Conservation (phyloP, 2,797 vertebrate species). For the Buceros bicornis region DNA sequence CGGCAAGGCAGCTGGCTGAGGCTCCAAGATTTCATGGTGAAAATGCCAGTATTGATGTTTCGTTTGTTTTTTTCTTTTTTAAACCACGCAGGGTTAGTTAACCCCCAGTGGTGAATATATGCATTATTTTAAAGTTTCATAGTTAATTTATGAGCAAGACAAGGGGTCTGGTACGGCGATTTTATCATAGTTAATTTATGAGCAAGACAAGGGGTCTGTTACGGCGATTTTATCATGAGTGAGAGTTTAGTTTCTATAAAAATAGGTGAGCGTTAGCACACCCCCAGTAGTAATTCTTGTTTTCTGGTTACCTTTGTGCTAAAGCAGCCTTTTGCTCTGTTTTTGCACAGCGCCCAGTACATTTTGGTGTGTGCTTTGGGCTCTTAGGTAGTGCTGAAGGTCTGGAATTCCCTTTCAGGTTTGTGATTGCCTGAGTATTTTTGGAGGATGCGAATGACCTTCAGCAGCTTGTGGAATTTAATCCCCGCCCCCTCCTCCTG, state of each 20-base stretch:
- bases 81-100: accelerated
- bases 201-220: too few species aligned
- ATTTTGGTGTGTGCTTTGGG: neutral
- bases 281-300: neutral
- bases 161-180: too few species aligned
- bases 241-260: neutral
- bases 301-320: neutral
- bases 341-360: neutral
- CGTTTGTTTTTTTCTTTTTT: too few species aligned
- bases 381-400: neutral
- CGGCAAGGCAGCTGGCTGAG: accelerated
- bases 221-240: accelerated
- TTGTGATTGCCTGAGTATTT: neutral
- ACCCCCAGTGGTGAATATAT: too few species aligned
- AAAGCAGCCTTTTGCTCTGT: neutral
- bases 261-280: neutral
- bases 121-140: neutral
- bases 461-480: neutral
- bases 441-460: neutral
- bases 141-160: neutral
- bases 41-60: accelerated
- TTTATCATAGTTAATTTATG: too few species aligned
- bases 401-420: neutral
- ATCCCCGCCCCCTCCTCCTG: neutral
- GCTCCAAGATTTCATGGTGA: neutral